A percentile compares a stretch with the other conserved stretches of the same genome.
Evolutionary conservation across 2,113 vertebrate species (phyloP).

Genomic region (Actinemys pallida): DNA sequence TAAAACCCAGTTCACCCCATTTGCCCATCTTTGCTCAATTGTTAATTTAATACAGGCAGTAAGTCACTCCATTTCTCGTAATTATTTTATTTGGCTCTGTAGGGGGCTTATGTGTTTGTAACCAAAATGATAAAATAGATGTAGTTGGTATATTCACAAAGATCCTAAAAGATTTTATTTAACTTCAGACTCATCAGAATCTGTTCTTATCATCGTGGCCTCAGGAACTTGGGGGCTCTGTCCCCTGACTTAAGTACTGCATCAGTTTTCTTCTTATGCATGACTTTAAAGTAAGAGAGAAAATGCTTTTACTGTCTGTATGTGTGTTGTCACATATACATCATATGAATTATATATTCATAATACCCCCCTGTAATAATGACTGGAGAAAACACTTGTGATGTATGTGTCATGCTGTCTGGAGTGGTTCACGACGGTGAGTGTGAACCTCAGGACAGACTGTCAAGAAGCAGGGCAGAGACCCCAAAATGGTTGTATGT

Average conservation of each 20-base stretch:
- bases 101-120: neutral
- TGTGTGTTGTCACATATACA: neutral
- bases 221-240: neutral
- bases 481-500: neutral
- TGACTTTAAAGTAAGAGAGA: neutral
- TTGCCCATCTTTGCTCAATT: neutral
- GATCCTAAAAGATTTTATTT: neutral
- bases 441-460: neutral
- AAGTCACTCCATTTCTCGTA: neutral
- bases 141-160: no score
- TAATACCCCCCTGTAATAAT: neutral
- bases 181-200: neutral
- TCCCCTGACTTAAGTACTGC: no score
- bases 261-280: neutral
- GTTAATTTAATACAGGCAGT: neutral
- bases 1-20: neutral
- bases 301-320: neutral
- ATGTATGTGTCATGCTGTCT: no score
- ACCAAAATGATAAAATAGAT: neutral
- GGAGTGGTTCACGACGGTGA: neutral
- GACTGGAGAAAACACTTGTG: neutral
- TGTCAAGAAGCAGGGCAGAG: neutral
- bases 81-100: neutral
- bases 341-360: neutral
- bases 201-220: neutral